Evolutionary conservation across 2,797 vertebrate genomes (phyloP).

Genomic region (Orestias chungarensis): DNA sequence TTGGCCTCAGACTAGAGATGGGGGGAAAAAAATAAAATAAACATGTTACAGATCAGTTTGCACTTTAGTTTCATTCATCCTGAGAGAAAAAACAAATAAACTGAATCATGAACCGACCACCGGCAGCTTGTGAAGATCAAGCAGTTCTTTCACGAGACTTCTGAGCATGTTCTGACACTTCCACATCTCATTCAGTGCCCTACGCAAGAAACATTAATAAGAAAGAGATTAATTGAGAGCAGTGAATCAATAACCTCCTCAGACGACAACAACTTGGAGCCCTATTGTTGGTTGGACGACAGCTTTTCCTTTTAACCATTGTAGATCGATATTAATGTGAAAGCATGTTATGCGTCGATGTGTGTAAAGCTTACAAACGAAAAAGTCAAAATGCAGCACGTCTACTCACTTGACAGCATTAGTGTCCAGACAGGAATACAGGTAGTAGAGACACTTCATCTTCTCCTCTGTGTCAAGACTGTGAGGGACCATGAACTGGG

Average conservation of each 20-base stretch:
- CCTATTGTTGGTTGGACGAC: background rate
- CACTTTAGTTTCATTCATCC: background rate
- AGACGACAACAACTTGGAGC: background rate
- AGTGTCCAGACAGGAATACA: constrained; percentile 97
- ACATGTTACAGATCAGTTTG: constrained; percentile 1
- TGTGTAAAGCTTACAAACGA: background rate
- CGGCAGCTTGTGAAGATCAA: constrained; percentile 97
- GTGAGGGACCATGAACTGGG: constrained; percentile 98
- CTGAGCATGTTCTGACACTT: constrained; percentile 99
- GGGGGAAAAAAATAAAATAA: constrained; percentile 44
- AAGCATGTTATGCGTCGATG: background rate
- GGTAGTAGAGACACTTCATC: constrained; percentile 99
- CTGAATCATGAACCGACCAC: constrained; percentile 77
- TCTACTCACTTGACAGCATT: constrained; percentile 94
- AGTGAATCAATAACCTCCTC: background rate
- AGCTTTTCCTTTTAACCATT: constrained; percentile 2
- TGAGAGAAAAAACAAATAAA: background rate
- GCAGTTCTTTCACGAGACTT: constrained; percentile 92
- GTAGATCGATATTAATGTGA: background rate
- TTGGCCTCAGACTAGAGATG: constrained; percentile 91
- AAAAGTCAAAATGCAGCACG: background rate
- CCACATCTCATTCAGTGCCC: constrained; percentile 99
- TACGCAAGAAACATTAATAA: constrained; percentile 64
- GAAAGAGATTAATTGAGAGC: background rate
- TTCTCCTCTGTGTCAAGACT: constrained; percentile 98